Base-by-base conservation (phyloP, 2,888 invertebrate species). In the Anthophora plumipes region DNA sequence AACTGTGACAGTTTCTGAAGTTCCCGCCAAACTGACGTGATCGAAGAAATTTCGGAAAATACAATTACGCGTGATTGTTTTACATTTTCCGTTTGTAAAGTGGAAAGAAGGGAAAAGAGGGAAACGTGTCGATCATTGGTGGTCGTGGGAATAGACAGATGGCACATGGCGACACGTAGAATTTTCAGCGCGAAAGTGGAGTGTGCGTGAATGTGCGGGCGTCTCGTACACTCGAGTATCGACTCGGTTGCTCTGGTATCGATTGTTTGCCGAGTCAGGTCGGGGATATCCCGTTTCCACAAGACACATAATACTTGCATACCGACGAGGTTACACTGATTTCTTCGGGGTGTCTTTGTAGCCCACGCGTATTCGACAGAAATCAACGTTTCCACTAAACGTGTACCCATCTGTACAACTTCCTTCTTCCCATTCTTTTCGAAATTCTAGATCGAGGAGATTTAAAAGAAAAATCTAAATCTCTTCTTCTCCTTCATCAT, bases 231-330 rank as follows among this genome's bases (percentile, higher is more conserved):
- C 82, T 83, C 83, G 85, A 84, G 82, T 86, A 85, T 89, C 83
- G 84, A 78, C 80, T 85, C 77, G n/a, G 81, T 63, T 77, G 69
- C 82, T 78, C 84, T 31, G 80, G 89, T 91, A 91, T 92, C 91
- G 91, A 92, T 92, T 91, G 91, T 92, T 92, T 89, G 88, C 88
- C 86, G 85, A 89, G 90, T 89, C 88, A 87, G 83, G 87, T 90
- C 88, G 88, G 85, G 89, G 91, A 92, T 92, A 92, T 92, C 92
- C 90, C 91, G 89, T 92, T 92, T 92, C 92, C 89, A 86, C 85
- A 85, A 85, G 92, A 92, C 90, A 92, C 90, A 91, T 92, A 92
- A 92, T 91, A 92, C 92, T 85, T 82, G 90, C 91, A 92, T 91
- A 91, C 91, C 91, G 83, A 88, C 85, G 88, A 83, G 84, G 84